phyloP scores from a whole-genome alignment of 2,888 invertebrate species.

The Acanthopleura granulata region DNA sequence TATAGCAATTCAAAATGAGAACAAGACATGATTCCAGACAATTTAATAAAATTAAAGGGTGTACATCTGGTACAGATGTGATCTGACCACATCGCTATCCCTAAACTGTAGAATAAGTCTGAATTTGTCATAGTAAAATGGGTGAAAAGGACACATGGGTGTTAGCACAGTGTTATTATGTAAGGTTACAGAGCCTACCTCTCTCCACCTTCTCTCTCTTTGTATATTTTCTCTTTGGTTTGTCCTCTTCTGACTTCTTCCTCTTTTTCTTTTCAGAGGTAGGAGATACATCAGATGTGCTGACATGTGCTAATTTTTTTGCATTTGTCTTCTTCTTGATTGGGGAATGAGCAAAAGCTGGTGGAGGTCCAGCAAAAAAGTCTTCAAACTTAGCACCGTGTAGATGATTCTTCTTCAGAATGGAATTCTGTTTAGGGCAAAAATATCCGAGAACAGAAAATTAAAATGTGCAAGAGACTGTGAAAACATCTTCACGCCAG shows the following conservation, averaged over 20 bases:
- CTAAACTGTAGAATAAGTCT: too few species aligned
- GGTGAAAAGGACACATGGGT: too few species aligned
- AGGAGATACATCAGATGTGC: constrained; percentile 7
- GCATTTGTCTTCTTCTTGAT: constrained; percentile 48
- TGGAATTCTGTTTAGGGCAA: constrained; percentile 51
- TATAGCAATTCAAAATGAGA: too few species aligned
- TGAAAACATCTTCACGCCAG: too few species aligned
- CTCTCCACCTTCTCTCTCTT: constrained; percentile 25
- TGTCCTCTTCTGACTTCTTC: constrained; percentile 29
- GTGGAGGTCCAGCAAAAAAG: constrained; percentile 85
- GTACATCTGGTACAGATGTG: too few species aligned
- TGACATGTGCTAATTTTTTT: neutral
- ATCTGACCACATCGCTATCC: too few species aligned
- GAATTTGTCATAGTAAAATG: too few species aligned
- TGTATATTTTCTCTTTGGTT: constrained; percentile 28
- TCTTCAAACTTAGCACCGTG: constrained; percentile 79
- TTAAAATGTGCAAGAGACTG: too few species aligned
- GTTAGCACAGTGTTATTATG: too few species aligned
- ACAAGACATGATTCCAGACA: too few species aligned
- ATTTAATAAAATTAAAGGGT: too few species aligned
- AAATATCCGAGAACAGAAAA: too few species aligned
- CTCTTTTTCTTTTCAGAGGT: constrained; percentile 26
- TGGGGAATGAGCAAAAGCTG: constrained; percentile 75
- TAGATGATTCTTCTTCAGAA: constrained; percentile 77
- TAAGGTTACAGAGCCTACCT: neutral